Percentiles rank a stretch among this genome's conserved stretches.
Conservation (phyloP, 2,113 vertebrate genomes). For the Tenebrosternarchus preto region DNA sequence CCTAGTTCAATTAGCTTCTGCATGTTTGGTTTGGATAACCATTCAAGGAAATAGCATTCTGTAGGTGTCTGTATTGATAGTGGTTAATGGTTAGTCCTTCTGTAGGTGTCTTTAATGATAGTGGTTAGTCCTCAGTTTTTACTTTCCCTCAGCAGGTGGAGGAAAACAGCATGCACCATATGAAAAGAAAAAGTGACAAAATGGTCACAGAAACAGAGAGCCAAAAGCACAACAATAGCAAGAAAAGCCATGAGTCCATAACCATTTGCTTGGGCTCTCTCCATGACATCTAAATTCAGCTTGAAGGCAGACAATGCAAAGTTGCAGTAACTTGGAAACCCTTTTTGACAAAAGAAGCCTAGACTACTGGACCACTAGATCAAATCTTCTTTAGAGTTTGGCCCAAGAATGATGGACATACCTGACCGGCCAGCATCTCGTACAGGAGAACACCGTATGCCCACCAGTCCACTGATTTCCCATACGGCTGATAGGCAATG, state of each 20-base stretch:
- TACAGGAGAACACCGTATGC: conserved; percentile 95
- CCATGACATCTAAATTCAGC: neutral
- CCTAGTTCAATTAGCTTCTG: too few species aligned
- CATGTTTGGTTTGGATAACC: too few species aligned
- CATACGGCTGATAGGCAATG: conserved; percentile 96
- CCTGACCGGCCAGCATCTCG: conserved; percentile 97
- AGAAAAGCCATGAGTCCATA: neutral
- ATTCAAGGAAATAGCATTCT: too few species aligned
- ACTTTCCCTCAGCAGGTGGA: neutral
- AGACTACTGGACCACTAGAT: too few species aligned
- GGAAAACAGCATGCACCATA: neutral
- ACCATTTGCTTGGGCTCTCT: too few species aligned
- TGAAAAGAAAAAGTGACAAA: neutral
- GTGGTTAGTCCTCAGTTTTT: too few species aligned
- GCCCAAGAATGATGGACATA: conserved; percentile 61
- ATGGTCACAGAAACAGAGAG: neutral
- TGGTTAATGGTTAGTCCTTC: too few species aligned
- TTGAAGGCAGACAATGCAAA: neutral
- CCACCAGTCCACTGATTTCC: conserved; percentile 98
- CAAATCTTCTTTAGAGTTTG: neutral
- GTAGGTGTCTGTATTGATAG: too few species aligned
- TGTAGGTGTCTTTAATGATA: too few species aligned
- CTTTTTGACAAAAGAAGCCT: neutral
- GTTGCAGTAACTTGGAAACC: too few species aligned
- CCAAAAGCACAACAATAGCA: neutral